Conservation (phyloP, 1,140 invertebrate genomes). For the Tribolium madens region DNA sequence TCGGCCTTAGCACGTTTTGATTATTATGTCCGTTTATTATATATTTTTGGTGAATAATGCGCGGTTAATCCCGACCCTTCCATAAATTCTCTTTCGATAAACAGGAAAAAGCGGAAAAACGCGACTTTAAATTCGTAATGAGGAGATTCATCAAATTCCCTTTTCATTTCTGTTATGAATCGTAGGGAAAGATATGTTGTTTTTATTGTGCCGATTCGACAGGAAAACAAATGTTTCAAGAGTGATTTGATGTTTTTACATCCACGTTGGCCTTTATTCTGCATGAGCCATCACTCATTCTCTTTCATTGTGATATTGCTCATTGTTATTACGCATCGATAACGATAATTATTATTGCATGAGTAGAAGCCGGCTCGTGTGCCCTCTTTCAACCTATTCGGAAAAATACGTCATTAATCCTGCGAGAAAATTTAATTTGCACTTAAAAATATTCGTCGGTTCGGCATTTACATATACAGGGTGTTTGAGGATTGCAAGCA, state of each 20-base stretch:
- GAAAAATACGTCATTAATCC: not conserved
- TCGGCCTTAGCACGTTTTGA: constrained; percentile 43
- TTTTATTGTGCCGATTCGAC: constrained; percentile 52
- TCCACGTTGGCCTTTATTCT: constrained; percentile 51
- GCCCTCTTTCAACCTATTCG: too few species aligned
- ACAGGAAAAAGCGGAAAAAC: not conserved
- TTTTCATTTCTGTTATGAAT: constrained; percentile 51
- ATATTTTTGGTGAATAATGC: constrained; percentile 47
- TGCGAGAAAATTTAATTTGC: too few species aligned
- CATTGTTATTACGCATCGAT: constrained; percentile 49
- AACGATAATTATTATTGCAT: constrained; percentile 47
- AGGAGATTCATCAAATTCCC: constrained; percentile 47
- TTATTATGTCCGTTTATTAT: constrained; percentile 49
- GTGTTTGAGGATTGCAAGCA: too few species aligned
- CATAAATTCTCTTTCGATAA: constrained; percentile 25
- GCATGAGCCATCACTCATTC: constrained; percentile 53
- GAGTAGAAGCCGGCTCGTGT: constrained; percentile 5
- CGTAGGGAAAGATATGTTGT: constrained; percentile 50
- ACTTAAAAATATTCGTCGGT: too few species aligned
- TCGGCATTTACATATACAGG: too few species aligned
- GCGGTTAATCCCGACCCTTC: constrained; percentile 5
- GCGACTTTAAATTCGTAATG: constrained; percentile 33
- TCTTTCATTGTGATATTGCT: constrained; percentile 43
- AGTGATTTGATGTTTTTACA: constrained; percentile 58
- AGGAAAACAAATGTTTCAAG: constrained; percentile 58